Percentiles rank a stretch among this genome's conserved stretches.
phyloP scores from a whole-genome alignment of 2,888 invertebrate species.

The Acanthococcus lagerstroemiae region DNA sequence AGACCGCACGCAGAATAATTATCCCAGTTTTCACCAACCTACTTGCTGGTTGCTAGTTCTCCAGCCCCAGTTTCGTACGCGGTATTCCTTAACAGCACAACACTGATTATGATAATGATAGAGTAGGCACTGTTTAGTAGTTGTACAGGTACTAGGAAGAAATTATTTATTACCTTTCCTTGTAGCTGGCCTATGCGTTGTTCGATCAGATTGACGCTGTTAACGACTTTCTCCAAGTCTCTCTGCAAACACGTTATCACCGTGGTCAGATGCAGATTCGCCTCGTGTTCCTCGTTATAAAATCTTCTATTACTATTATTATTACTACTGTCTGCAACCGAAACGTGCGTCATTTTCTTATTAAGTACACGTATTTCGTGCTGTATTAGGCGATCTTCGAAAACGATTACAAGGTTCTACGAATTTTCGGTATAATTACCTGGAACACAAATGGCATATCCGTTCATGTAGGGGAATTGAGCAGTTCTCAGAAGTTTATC shows the following conservation, averaged over 20 bases:
- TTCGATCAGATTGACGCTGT: constrained; percentile 19
- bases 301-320: constrained; percentile 19
- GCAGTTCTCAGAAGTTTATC: constrained; percentile 4
- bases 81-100: no score
- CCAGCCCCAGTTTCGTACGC: no score
- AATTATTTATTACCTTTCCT: constrained; percentile 24
- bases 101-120: neutral
- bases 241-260: constrained; percentile 12
- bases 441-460: neutral
- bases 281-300: constrained; percentile 4
- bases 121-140: neutral
- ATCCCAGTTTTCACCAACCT: no score
- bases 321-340: constrained; percentile 5
- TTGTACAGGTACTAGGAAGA: no score
- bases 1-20: no score
- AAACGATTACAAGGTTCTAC: neutral
- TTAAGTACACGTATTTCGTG: no score
- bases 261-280: constrained; percentile 9
- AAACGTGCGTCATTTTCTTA: neutral
- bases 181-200: constrained; percentile 21
- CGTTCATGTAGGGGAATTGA: constrained; percentile 15
- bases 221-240: constrained; percentile 22
- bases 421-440: neutral
- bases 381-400: no score
- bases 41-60: no score